A percentile compares a stretch with the other conserved stretches of the same genome.
These are phyloP conservation scores for Nipponacmea schrenckii DNA, from an alignment of 2,888 invertebrate genomes.

Conservation along the genomic window DNA sequence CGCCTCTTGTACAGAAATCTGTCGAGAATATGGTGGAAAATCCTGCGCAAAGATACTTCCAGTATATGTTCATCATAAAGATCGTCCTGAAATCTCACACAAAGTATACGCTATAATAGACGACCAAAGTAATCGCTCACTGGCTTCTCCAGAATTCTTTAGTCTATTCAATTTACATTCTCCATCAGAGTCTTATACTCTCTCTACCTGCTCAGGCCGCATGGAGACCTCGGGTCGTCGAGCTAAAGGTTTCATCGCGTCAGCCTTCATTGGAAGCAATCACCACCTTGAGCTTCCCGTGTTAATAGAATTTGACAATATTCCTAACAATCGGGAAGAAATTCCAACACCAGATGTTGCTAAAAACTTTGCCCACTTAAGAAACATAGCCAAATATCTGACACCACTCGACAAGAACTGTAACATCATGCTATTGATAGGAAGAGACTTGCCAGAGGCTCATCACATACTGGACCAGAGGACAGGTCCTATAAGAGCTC, in stretches of 20 bases:
- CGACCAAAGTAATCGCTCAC: slow-evolving; percentile 28
- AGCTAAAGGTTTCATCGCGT: slow-evolving; percentile 20
- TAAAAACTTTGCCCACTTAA: slow-evolving; percentile 17
- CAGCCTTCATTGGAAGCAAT: slow-evolving; percentile 14
- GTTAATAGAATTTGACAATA: slow-evolving; percentile 28
- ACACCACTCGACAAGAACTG: slow-evolving; percentile 19
- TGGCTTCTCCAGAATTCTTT: slow-evolving; percentile 25
- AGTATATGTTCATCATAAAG: slow-evolving; percentile 13
- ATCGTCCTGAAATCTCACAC: background rate
- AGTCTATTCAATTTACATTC: slow-evolving; percentile 11
- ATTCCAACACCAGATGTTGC: slow-evolving; percentile 32
- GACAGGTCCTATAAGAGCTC: slow-evolving; percentile 21
- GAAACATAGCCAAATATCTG: slow-evolving; percentile 21
- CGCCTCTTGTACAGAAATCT: slow-evolving; percentile 12
- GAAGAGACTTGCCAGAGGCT: slow-evolving; percentile 29
- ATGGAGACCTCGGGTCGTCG: slow-evolving; percentile 19
- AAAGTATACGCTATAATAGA: slow-evolving; percentile 24
- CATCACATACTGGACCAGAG: slow-evolving; percentile 33
- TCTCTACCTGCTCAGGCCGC: slow-evolving; percentile 28
- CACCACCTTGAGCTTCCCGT: slow-evolving; percentile 16
- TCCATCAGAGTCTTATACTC: slow-evolving; percentile 12
- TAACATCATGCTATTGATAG: slow-evolving; percentile 26
- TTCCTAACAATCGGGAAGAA: slow-evolving; percentile 24
- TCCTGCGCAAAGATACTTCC: slow-evolving; percentile 21
- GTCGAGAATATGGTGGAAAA: slow-evolving; percentile 14